phyloP scores from a whole-genome alignment of 2,797 vertebrate species.

The Enteromius afrohamiltoni region DNA sequence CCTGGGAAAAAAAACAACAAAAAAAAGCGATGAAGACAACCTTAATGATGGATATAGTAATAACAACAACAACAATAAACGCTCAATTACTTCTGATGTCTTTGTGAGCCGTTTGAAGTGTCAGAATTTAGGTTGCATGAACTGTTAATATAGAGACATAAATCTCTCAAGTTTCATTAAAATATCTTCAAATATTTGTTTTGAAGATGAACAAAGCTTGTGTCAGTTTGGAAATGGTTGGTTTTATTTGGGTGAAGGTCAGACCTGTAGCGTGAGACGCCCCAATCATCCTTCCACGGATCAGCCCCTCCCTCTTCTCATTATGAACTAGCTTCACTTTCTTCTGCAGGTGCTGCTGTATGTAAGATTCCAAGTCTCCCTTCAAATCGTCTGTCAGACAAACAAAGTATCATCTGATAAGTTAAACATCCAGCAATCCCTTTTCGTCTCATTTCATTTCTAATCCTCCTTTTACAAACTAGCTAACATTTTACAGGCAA shows the following conservation, averaged over 20 bases:
- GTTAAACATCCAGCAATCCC: background rate
- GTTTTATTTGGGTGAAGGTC: background rate
- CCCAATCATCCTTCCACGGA: slow-evolving; percentile 94
- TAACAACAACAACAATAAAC: background rate
- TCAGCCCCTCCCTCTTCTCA: slow-evolving; percentile 88
- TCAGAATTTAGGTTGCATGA: background rate
- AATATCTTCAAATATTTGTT: background rate
- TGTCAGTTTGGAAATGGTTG: background rate
- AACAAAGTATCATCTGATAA: background rate
- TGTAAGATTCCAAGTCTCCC: slow-evolving; percentile 81
- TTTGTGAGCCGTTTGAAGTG: background rate
- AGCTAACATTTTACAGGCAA: background rate
- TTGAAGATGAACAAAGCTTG: background rate
- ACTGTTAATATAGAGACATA: background rate
- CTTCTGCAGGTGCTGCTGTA: slow-evolving; percentile 79
- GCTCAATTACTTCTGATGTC: background rate
- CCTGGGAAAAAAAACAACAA: slow-evolving; percentile 71
- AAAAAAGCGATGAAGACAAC: slow-evolving; percentile 37
- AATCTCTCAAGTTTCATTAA: background rate
- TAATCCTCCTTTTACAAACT: background rate
- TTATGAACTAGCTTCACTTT: slow-evolving; percentile 90
- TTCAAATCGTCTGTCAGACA: slow-evolving; percentile 86
- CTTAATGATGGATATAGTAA: background rate
- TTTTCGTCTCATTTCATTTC: background rate
- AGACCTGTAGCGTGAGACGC: slow-evolving; percentile 91